phyloP scores from a whole-genome alignment of 2,797 vertebrate species.

The Cryptoblepharus egeriae region DNA sequence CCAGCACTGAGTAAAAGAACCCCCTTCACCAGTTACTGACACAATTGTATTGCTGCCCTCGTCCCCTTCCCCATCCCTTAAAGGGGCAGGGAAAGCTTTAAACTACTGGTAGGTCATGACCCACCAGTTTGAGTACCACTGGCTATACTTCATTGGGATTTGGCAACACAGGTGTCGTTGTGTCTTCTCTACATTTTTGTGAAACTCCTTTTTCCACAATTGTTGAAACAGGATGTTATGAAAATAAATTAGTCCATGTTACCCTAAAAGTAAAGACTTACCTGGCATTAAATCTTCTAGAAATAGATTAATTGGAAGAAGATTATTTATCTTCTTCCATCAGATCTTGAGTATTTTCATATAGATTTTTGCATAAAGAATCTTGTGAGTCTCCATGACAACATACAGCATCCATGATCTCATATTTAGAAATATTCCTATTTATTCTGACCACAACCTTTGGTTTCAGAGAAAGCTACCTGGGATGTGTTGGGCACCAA shows the following conservation, averaged over 20 bases:
- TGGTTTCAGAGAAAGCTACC: not conserved
- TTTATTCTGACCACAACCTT: slow-evolving; percentile 5
- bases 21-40: too few species aligned
- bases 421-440: not conserved
- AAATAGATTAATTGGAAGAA: slow-evolving; percentile 17
- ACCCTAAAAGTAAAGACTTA: slow-evolving; percentile 23
- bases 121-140: too few species aligned
- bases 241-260: not conserved
- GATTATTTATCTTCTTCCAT: slow-evolving; percentile 4
- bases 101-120: too few species aligned
- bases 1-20: too few species aligned
- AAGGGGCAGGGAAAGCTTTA: too few species aligned
- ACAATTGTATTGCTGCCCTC: too few species aligned
- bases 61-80: too few species aligned
- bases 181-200: not conserved
- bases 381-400: not conserved
- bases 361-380: not conserved
- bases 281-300: not conserved
- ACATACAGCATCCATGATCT: not conserved
- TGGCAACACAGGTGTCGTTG: too few species aligned
- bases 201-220: slow-evolving; percentile 22
- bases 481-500: too few species aligned
- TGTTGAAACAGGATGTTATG: slow-evolving; percentile 12
- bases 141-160: too few species aligned
- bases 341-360: not conserved